phyloP scores from a whole-genome alignment of 2,113 vertebrate genomes.

The Nesogale talazaci region DNA sequence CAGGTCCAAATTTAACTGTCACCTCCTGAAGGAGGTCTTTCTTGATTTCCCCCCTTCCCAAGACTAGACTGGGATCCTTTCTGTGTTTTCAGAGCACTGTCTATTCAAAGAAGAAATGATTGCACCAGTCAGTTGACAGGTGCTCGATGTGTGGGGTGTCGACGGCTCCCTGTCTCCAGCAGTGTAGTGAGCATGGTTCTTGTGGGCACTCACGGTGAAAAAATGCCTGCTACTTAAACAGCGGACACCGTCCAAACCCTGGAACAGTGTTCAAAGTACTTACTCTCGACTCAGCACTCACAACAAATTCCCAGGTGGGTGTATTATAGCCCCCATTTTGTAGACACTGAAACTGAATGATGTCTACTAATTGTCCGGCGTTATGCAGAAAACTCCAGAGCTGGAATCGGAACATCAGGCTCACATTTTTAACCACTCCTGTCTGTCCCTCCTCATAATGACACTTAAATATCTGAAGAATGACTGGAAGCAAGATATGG shows the following conservation, averaged over 20 bases:
- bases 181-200: conserved; percentile 10
- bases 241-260: background rate
- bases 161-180: background rate
- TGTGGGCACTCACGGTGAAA: background rate
- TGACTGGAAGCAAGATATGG: background rate
- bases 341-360: conserved; percentile 40
- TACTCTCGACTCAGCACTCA: background rate
- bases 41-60: background rate
- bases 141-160: background rate
- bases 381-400: background rate
- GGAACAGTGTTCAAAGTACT: background rate
- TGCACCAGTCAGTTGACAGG: background rate
- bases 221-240: background rate
- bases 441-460: background rate
- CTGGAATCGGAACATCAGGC: background rate
- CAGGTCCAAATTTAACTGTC: background rate
- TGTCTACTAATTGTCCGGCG: background rate
- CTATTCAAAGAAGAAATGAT: conserved; percentile 21
- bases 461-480: background rate
- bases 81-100: background rate
- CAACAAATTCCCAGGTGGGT: background rate
- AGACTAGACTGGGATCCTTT: background rate
- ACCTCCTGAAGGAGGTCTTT: background rate
- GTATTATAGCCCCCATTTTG: background rate
- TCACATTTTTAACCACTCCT: background rate